These are phyloP conservation scores for Ischnus inquisitorius DNA, from an alignment of 2,888 invertebrate genomes.

Conservation along the genomic window DNA sequence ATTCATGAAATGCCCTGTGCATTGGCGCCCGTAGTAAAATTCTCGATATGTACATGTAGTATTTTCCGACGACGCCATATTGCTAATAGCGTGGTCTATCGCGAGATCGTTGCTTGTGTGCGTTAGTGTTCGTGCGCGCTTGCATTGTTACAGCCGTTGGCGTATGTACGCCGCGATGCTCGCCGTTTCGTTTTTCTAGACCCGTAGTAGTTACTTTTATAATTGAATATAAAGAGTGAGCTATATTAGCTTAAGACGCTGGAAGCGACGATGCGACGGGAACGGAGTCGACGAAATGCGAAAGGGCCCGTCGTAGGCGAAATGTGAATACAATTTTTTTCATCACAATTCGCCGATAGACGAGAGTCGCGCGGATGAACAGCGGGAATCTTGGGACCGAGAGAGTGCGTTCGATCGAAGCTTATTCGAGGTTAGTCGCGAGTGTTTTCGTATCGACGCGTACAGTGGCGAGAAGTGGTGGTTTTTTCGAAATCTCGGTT, in stretches of 20 bases:
- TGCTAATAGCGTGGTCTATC: slow-evolving; percentile 16
- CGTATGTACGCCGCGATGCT: slow-evolving; percentile 43
- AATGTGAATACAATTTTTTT: slow-evolving; percentile 46
- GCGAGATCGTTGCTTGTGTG: slow-evolving; percentile 42
- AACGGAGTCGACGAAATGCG: slow-evolving; percentile 11
- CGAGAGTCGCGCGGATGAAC: slow-evolving; percentile 12
- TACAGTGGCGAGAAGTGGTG: no score
- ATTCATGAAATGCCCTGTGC: slow-evolving; percentile 45
- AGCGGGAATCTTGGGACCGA: slow-evolving; percentile 7
- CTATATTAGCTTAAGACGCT: not conserved
- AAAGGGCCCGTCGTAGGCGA: slow-evolving; percentile 1
- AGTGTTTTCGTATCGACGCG: slow-evolving; percentile 13
- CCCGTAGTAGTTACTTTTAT: not conserved
- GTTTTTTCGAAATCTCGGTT: slow-evolving; percentile 7
- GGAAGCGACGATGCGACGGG: slow-evolving; percentile 38
- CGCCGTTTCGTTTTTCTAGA: slow-evolving; percentile 14
- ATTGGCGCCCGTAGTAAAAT: slow-evolving; percentile 61
- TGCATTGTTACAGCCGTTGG: slow-evolving; percentile 4
- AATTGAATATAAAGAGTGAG: not conserved
- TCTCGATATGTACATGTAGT: slow-evolving; percentile 23
- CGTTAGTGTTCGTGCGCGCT: slow-evolving; percentile 42
- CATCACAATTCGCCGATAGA: not conserved
- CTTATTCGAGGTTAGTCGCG: slow-evolving; percentile 56
- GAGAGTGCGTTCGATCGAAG: slow-evolving; percentile 17
- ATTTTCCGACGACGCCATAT: slow-evolving; percentile 60